A percentile compares a stretch with the other conserved stretches of the same genome.
Evolutionary conservation across 2,797 vertebrate genomes (phyloP).

Genomic region (Podarcis siculus): DNA sequence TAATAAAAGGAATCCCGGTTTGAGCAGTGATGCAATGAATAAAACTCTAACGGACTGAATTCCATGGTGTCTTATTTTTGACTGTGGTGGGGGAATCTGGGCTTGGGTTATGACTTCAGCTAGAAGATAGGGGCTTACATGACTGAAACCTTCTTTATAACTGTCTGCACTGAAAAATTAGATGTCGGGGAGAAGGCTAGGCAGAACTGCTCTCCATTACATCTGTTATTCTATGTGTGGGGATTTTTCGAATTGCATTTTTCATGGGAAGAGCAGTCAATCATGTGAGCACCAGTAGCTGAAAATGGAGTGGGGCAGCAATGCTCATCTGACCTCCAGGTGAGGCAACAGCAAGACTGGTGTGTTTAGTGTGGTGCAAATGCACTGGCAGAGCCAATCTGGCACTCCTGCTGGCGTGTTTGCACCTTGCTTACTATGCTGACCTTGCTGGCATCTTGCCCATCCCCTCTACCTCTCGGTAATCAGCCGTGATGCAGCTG

Average conservation of each 20-base stretch:
- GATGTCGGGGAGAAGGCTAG: not conserved
- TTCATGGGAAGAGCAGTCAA: not conserved
- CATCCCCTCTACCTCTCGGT: too few species aligned
- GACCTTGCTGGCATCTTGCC: too few species aligned
- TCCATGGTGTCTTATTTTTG: not conserved
- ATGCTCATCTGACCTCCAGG: too few species aligned
- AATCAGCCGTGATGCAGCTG: too few species aligned
- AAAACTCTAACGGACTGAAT: not conserved
- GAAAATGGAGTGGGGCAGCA: too few species aligned
- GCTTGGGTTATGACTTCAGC: not conserved
- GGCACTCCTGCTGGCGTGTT: too few species aligned
- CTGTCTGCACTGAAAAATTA: not conserved
- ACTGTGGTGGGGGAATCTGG: not conserved
- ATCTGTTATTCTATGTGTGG: not conserved
- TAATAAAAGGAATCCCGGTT: constrained; percentile 4
- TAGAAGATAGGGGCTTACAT: not conserved
- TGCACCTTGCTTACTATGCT: too few species aligned
- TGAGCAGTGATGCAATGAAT: not conserved
- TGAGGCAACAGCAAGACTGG: too few species aligned
- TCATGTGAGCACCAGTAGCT: not conserved
- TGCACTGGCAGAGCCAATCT: too few species aligned
- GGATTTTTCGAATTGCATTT: not conserved
- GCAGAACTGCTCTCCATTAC: not conserved
- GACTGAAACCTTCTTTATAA: not conserved
- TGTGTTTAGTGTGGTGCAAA: too few species aligned